A percentile compares a stretch with the other conserved stretches of the same genome.
Evolutionary conservation across 2,888 invertebrate genomes (phyloP).

Genomic region (Pandemis cinnamomeana): DNA sequence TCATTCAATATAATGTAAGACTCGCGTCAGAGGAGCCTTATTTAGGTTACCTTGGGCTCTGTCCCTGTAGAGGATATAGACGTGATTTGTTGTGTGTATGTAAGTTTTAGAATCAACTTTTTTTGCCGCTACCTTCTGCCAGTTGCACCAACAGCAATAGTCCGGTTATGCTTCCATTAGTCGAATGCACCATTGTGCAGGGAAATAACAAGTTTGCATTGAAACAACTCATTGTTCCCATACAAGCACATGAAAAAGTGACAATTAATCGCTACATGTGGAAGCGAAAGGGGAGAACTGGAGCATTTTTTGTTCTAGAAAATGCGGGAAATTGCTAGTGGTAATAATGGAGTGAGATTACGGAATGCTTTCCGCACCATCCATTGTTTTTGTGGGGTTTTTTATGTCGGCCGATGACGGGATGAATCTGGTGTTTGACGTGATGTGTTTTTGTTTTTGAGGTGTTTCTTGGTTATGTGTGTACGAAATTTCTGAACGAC

Average conservation of each 20-base stretch:
- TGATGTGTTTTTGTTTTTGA: not conserved
- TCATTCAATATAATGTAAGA: too few relatives aligned
- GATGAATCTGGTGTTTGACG: not conserved
- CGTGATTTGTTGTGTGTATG: too few relatives aligned
- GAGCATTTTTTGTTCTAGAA: constrained; percentile 38
- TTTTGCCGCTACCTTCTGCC: not conserved
- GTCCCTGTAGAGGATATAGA: too few relatives aligned
- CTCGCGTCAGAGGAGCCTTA: too few relatives aligned
- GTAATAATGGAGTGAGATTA: constrained; percentile 28
- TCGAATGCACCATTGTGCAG: constrained; percentile 66
- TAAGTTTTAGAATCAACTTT: too few relatives aligned
- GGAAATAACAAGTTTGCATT: constrained; percentile 71
- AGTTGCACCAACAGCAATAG: constrained; percentile 42
- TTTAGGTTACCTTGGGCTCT: too few relatives aligned
- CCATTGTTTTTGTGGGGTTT: constrained; percentile 14
- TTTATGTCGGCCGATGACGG: constrained; percentile 22
- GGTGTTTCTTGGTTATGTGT: not conserved
- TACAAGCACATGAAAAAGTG: constrained; percentile 55
- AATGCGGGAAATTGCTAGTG: constrained; percentile 29
- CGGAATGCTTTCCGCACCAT: constrained; percentile 26
- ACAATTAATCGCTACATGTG: constrained; percentile 61
- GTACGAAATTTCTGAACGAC: not conserved
- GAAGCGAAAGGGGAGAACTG: constrained; percentile 45
- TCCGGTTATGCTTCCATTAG: constrained; percentile 69
- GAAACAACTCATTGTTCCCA: constrained; percentile 60